Evolutionary conservation across 1,140 invertebrate genomes (phyloP).

Genomic region (Trachymyrmex septentrionalis): DNA sequence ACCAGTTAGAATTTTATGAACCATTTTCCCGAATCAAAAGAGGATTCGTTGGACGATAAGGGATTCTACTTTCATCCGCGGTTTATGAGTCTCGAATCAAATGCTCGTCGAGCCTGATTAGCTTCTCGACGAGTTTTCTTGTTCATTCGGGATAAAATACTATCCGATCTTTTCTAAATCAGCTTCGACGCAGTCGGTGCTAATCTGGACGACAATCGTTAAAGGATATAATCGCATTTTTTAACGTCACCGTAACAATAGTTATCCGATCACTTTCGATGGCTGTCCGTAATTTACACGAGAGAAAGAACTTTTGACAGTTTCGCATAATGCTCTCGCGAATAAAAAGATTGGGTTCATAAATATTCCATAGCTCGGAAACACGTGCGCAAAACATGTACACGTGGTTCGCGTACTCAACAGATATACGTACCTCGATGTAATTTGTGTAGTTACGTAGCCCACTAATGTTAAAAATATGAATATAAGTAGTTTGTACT

Average conservation of each 20-base stretch:
- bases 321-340: background rate
- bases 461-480: constrained; percentile 30
- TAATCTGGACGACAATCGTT: constrained; percentile 61
- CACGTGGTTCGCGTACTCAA: background rate
- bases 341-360: background rate
- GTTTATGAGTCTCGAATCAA: constrained; percentile 49
- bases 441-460: constrained; percentile 41
- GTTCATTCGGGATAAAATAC: background rate
- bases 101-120: constrained; percentile 27
- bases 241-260: constrained; percentile 42
- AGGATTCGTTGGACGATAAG: background rate
- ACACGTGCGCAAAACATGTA: background rate
- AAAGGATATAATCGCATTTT: constrained; percentile 54
- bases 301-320: background rate
- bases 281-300: constrained; percentile 32
- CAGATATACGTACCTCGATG: constrained; percentile 51
- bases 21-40: constrained; percentile 33
- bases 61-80: constrained; percentile 6
- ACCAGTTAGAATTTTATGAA: background rate
- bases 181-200: constrained; percentile 43
- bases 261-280: constrained; percentile 26
- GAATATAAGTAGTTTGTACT: constrained; percentile 34
- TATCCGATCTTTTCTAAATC: constrained; percentile 36
- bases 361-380: constrained; percentile 14
- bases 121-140: constrained; percentile 6